Evolutionary conservation across 2,888 invertebrate genomes (phyloP).

Genomic region (Nephrotoma guestfalica): DNA sequence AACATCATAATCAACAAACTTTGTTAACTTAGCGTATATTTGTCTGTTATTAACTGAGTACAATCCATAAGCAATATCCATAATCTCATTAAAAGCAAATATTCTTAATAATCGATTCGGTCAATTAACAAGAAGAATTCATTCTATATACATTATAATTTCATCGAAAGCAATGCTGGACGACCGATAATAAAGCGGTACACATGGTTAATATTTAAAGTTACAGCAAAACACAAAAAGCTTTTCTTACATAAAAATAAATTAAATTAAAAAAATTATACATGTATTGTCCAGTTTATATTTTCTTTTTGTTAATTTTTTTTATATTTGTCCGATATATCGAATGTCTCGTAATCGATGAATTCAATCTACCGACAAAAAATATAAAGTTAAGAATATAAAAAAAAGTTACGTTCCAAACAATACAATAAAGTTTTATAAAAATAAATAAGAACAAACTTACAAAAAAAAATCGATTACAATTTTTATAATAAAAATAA

Average conservation of each 20-base stretch:
- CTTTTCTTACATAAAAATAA: background rate
- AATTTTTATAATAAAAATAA: background rate
- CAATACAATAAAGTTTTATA: background rate
- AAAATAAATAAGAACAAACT: background rate
- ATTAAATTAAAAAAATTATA: background rate
- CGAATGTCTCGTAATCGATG: background rate
- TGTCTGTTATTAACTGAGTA: too few species aligned
- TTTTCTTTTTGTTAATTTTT: background rate
- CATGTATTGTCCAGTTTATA: background rate
- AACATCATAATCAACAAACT: too few species aligned
- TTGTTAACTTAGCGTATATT: too few species aligned
- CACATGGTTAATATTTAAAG: background rate
- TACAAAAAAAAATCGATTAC: background rate
- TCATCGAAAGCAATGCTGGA: background rate
- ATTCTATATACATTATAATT: background rate
- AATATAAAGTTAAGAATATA: background rate
- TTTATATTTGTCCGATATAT: background rate
- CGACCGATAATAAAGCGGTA: background rate
- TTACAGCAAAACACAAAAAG: background rate
- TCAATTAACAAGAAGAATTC: background rate
- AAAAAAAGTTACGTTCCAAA: background rate
- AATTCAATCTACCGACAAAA: background rate
- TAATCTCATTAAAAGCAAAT: background rate
- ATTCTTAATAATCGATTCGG: background rate
- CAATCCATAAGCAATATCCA: background rate